phyloP scores from a whole-genome alignment of 2,888 invertebrate genomes.

The Oligia fasciuncula region DNA sequence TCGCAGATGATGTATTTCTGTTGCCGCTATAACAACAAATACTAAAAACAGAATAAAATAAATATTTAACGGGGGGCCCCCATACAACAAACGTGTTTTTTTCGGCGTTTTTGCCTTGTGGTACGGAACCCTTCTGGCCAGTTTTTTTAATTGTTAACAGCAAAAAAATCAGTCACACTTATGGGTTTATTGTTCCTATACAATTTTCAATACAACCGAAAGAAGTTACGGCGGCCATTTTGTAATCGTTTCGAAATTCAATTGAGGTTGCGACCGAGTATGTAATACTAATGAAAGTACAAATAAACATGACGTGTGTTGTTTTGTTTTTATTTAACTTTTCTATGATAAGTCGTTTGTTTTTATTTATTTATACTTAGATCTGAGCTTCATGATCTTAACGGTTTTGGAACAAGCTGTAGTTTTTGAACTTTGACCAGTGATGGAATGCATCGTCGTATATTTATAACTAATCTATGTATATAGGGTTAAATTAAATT shows the following conservation, averaged over 20 bases:
- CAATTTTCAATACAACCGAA: not conserved
- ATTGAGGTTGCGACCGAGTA: conserved; percentile 42
- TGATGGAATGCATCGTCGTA: not conserved
- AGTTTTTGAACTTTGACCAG: not conserved
- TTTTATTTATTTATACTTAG: conserved; percentile 14
- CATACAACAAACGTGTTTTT: no score
- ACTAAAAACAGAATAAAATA: no score
- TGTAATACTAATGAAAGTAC: conserved; percentile 55
- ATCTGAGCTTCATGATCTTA: conserved; percentile 33
- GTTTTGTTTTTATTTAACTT: conserved; percentile 34
- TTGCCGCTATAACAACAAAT: no score
- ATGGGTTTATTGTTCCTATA: not conserved
- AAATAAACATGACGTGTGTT: conserved; percentile 46
- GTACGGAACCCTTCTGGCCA: no score
- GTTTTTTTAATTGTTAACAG: not conserved
- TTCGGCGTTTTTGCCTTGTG: no score
- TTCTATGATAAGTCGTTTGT: conserved; percentile 20
- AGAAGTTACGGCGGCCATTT: not conserved
- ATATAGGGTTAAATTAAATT: not conserved
- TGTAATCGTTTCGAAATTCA: conserved; percentile 24
- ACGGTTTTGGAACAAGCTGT: not conserved
- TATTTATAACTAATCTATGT: not conserved
- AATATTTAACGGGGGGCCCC: no score
- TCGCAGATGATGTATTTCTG: no score
- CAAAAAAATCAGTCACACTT: not conserved